Conservation (phyloP, 1,140 invertebrate genomes). For the Ceratina japonica region DNA sequence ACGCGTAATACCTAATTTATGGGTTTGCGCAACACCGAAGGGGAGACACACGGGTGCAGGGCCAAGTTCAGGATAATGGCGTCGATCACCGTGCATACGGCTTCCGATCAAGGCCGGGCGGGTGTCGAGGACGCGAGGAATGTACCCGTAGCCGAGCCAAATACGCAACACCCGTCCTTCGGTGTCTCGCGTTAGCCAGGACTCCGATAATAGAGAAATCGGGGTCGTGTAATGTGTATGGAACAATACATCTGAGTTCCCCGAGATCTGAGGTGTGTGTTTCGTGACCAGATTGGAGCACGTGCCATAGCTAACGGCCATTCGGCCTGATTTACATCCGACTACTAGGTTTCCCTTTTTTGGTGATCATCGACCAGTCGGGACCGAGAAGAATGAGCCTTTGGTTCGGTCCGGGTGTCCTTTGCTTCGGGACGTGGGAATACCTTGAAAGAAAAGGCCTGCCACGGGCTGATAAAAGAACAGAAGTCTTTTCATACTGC, state of each 20-base stretch:
- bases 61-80: constrained; percentile 10
- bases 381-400: constrained; percentile 23
- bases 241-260: constrained; percentile 35
- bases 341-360: constrained; percentile 37
- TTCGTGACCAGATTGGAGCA: constrained; percentile 38
- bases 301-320: constrained; percentile 47
- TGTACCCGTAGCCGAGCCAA: not conserved
- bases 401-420: not conserved
- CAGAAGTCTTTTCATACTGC: constrained; percentile 33
- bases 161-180: not conserved
- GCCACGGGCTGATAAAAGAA: not conserved
- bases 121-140: constrained; percentile 11
- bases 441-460: constrained; percentile 4
- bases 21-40: not conserved
- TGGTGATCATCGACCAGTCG: constrained; percentile 33
- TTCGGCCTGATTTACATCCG: constrained; percentile 50
- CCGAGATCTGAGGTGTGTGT: not conserved
- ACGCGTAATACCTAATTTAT: constrained; percentile 24
- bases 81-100: not conserved
- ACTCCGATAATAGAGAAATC: constrained; percentile 47
- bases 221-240: constrained; percentile 29
- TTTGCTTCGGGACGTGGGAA: not conserved
- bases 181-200: constrained; percentile 16
- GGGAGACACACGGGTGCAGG: constrained; percentile 1
- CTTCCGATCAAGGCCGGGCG: constrained; percentile 8